These are phyloP conservation scores for Archips crataeganus DNA, from an alignment of 2,888 invertebrate species.

Conservation along the genomic window DNA sequence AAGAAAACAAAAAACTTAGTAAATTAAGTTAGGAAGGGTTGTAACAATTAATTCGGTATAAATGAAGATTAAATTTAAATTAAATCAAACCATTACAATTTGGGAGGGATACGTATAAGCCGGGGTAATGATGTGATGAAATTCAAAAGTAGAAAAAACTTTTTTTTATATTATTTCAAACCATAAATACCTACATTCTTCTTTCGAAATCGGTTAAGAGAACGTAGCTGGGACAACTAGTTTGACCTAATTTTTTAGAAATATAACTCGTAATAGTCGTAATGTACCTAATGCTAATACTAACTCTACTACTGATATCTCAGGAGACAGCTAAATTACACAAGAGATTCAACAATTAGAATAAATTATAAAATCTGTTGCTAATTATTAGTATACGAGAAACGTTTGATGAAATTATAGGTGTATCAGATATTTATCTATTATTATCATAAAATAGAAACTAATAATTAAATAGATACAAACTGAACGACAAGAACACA, in stretches of 20 bases:
- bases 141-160: neutral
- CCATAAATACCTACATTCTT: neutral
- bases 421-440: slow-evolving; percentile 39
- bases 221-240: no score
- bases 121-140: neutral
- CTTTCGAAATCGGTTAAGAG: neutral
- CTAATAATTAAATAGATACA: slow-evolving; percentile 62
- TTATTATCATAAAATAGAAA: slow-evolving; percentile 44
- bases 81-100: no score
- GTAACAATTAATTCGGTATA: no score
- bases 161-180: neutral
- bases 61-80: no score
- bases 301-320: neutral
- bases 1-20: neutral
- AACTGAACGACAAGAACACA: slow-evolving; percentile 61
- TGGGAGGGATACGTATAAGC: no score
- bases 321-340: neutral
- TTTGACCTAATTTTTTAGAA: neutral
- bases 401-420: slow-evolving; percentile 34
- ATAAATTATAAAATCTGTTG: slow-evolving; percentile 24
- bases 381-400: slow-evolving; percentile 25
- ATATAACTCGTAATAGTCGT: neutral
- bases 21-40: no score
- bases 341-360: slow-evolving; percentile 22
- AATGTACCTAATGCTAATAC: no score